phyloP scores from a whole-genome alignment of 2,113 vertebrate species.

The Empidonax traillii region DNA sequence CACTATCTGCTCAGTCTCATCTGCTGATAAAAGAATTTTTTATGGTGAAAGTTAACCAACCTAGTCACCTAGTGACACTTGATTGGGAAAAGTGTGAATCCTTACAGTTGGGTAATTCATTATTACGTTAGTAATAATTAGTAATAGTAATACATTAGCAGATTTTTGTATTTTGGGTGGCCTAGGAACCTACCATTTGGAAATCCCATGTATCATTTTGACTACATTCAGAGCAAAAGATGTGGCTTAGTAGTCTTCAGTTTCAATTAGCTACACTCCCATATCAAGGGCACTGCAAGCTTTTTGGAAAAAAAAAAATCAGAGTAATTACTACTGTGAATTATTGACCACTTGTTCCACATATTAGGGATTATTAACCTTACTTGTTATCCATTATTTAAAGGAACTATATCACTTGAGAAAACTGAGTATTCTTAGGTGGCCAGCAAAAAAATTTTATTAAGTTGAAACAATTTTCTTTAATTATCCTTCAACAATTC shows the following conservation, averaged over 20 bases:
- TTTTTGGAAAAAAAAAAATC: neutral
- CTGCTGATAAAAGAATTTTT: neutral
- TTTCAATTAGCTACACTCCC: neutral
- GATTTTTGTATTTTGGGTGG: neutral
- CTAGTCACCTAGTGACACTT: neutral
- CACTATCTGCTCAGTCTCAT: neutral
- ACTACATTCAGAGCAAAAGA: neutral
- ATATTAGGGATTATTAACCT: neutral
- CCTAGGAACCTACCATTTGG: neutral
- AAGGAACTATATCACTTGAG: neutral
- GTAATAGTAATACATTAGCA: neutral
- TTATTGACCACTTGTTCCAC: neutral
- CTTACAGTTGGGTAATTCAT: neutral
- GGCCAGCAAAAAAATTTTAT: constrained; percentile 8
- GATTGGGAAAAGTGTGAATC: neutral
- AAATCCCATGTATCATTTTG: neutral
- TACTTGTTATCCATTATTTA: neutral
- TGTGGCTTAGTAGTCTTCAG: neutral
- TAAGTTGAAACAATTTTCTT: neutral
- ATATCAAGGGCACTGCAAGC: neutral
- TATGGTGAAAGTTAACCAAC: neutral
- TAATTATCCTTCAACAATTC: neutral
- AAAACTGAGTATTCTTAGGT: neutral
- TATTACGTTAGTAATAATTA: too few relatives aligned
- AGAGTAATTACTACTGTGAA: neutral